A percentile compares a stretch with the other conserved stretches of the same genome.
Conservation (phyloP, 2,797 vertebrate genomes). For the Sebastes miniatus region DNA sequence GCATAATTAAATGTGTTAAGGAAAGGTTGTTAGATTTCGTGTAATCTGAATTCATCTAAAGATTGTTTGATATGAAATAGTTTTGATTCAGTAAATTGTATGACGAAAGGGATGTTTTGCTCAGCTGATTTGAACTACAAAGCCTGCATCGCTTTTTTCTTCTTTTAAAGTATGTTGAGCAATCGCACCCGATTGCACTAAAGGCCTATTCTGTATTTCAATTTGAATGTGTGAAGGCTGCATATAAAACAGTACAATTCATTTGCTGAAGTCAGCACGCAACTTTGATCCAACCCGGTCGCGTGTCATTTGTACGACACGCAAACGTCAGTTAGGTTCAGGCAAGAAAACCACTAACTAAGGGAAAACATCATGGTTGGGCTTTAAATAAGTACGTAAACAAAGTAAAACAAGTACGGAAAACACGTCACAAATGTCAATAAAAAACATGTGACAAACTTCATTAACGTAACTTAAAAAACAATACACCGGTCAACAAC, state of each 20-base stretch:
- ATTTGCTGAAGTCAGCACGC: neutral
- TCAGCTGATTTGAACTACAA: neutral
- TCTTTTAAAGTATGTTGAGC: neutral
- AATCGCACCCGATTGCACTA: neutral
- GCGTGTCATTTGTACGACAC: neutral
- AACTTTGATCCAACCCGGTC: too few species aligned
- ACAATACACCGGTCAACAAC: too few species aligned
- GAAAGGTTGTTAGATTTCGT: conserved; percentile 36
- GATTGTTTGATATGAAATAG: conserved; percentile 36
- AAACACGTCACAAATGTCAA: too few species aligned
- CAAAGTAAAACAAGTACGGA: too few species aligned
- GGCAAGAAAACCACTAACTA: neutral
- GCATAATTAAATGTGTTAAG: conserved; percentile 63
- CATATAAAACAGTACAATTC: neutral
- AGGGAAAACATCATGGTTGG: too few species aligned
- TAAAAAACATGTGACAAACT: too few species aligned
- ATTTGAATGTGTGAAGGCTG: neutral
- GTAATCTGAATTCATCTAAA: conserved; percentile 51
- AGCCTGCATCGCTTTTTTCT: neutral
- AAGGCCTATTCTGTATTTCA: neutral
- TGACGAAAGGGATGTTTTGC: neutral
- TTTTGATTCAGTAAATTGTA: neutral
- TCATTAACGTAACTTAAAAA: too few species aligned
- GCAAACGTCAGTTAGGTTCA: neutral
- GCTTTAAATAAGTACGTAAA: too few species aligned